Evolutionary conservation across 2,888 invertebrate species (phyloP), one percentile per base, ranked within the genome.

Genomic region (Sesia apiformis): DNA sequence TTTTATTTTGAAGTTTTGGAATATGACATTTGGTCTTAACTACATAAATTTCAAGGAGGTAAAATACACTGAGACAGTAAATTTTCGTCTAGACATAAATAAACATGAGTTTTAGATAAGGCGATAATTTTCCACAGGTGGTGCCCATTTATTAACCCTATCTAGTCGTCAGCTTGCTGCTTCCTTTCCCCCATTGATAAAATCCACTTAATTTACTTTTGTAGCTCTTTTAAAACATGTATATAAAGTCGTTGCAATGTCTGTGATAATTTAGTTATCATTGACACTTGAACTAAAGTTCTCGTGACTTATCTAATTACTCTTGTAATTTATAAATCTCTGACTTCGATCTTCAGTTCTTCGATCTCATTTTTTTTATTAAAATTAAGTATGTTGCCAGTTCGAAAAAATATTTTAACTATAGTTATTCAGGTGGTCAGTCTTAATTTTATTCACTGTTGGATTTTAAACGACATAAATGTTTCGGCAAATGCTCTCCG

Each of bases 81-180:
- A 23, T 23, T 23, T 23, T 23, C 23, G 7, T 23, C 8, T 7
- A 46, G 4, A 8, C 3, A 23, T 46, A 46, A 46, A 46, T 46
- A 46, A 46, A 46, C 46, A 46, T 46, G n/a, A 46, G 46, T 46
- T 8, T 23, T 6, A 50, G 50, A 53, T 55, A 54, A 55, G 5
- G 8, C 53, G 58, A 56, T 56, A 56, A 56, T 4, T 8, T 53
- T 51, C 57, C 4, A 51, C 57, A 43, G 57, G 57, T 55, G 57
- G 52, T 50, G 23, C 5, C 4, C 23, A 23, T 46, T 46, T 46
- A 46, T 23, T 23, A 23, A 23, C 23, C 8, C 46, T 46, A 46
- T 46, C 46, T 8, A 46, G 6, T 23, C 46, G 46, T 46, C 46
- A 46, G 46, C n/a, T 23, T 46, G 46, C 7, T 6, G 46, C 7